Evolutionary conservation across 2,113 vertebrate genomes (phyloP).

Genomic region (Aphyosemion australe): DNA sequence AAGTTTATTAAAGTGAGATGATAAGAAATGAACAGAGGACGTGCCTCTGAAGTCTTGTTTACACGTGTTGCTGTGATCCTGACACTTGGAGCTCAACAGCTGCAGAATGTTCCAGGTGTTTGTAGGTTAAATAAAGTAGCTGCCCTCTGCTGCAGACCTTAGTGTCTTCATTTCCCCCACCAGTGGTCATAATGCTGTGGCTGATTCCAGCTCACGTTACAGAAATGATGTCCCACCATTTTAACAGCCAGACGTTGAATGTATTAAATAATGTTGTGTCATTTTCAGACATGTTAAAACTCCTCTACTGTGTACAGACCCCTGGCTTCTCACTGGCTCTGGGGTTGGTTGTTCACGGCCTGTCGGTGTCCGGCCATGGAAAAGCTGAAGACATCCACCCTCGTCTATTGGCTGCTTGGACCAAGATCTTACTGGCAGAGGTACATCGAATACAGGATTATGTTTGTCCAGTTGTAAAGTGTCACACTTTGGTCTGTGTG

Average conservation of each 20-base stretch:
- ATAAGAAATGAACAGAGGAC: too few relatives aligned
- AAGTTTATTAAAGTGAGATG: too few relatives aligned
- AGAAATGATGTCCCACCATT: not conserved
- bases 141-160: too few relatives aligned
- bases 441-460: conserved; percentile 59
- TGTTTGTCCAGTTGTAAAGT: too few relatives aligned
- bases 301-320: conserved; percentile 74
- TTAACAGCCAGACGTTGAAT: not conserved
- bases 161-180: too few relatives aligned
- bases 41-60: too few relatives aligned
- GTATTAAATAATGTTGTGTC: not conserved
- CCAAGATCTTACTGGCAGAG: conserved; percentile 88
- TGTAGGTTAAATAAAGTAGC: too few relatives aligned
- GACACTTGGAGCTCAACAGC: too few relatives aligned
- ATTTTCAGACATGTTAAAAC: not conserved
- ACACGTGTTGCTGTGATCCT: too few relatives aligned
- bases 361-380: conserved; percentile 89
- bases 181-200: too few relatives aligned
- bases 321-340: conserved; percentile 91
- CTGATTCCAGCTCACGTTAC: too few relatives aligned
- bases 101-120: too few relatives aligned
- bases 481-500: not conserved
- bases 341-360: conserved; percentile 86
- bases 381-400: conserved; percentile 89
- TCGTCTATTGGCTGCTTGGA: conserved; percentile 88